Base-by-base conservation (phyloP, 2,797 vertebrate genomes). In the Garrulus glandarius region DNA sequence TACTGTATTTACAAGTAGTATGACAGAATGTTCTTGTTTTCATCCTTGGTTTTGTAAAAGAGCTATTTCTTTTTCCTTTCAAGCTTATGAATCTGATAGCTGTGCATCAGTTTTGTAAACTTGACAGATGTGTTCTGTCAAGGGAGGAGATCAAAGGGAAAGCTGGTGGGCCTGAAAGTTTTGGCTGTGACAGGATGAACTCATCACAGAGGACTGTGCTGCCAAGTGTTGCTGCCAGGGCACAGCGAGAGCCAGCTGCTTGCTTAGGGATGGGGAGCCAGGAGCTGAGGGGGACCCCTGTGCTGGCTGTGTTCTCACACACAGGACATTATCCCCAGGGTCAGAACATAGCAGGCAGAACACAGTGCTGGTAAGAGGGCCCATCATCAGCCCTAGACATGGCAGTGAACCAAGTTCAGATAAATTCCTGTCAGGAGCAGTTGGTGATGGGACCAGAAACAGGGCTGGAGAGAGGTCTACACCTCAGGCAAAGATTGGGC, bases 131-230 rank as follows among this genome's bases (percentile, higher is more conserved):
- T 88, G 19, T 67, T 80, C 77, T 47, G 50, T 65, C 89, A 85
- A 61, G 61, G 68, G 47, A 91, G 49, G 10, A 91, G 61, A 96
- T 93, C 77, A 92, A 96, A 96, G 59, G n/a, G 61, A 83, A 87
- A 92, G 26, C 36, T 78, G 37, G 43, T 52, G 57, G 53, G 23
- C 47, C 77, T 90, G 53, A 34, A 64, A 34, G n/a, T 37, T 89
- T 56, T 68, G 41, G 5, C 41, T 56, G 41, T 65, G 36, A 65
- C 60, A 78, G 49, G 39, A 18, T 37, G 37, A 95, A 75, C 32
- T 59, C 27, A 27, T 50, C 27, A 37, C 3, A 3, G 27, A 71
- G 49, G 36, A 15, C 46, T 56, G 53, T 50, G 27, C 49, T 84
- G 69, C 71, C 41, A 59, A 71, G 26, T 0, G 0, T 0, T 75